phyloP scores from a whole-genome alignment of 2,113 vertebrate species.

The Lasiurus borealis region DNA sequence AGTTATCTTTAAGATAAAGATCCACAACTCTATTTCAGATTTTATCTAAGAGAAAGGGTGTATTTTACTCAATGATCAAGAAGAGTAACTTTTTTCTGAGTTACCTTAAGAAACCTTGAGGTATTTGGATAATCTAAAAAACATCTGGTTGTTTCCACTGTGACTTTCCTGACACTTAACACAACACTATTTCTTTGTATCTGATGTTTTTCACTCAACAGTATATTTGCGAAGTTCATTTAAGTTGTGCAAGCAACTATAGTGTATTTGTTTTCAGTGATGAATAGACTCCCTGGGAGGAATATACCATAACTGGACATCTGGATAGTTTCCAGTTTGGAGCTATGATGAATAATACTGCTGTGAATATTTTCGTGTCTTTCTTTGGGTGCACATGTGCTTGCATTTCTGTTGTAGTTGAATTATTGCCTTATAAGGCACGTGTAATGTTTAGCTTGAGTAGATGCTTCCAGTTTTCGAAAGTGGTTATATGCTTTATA shows the following conservation, averaged over 20 bases:
- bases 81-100: background rate
- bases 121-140: background rate
- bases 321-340: background rate
- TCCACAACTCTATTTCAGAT: background rate
- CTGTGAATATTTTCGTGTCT: background rate
- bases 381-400: background rate
- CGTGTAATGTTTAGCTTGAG: background rate
- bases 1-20: background rate
- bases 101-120: background rate
- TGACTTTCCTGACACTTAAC: background rate
- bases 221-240: background rate
- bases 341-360: background rate
- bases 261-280: background rate
- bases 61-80: background rate
- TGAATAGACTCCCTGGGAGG: background rate
- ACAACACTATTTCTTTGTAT: background rate
- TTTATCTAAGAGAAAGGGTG: constrained; percentile 6
- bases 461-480: background rate
- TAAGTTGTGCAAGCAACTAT: background rate
- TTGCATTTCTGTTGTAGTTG: background rate
- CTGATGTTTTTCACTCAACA: background rate
- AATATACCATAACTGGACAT: background rate
- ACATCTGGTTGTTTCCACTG: background rate
- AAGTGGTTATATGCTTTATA: background rate
- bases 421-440: background rate